These are phyloP conservation scores for Phymastichus coffea DNA, from an alignment of 1,140 invertebrate species.

Conservation along the genomic window DNA sequence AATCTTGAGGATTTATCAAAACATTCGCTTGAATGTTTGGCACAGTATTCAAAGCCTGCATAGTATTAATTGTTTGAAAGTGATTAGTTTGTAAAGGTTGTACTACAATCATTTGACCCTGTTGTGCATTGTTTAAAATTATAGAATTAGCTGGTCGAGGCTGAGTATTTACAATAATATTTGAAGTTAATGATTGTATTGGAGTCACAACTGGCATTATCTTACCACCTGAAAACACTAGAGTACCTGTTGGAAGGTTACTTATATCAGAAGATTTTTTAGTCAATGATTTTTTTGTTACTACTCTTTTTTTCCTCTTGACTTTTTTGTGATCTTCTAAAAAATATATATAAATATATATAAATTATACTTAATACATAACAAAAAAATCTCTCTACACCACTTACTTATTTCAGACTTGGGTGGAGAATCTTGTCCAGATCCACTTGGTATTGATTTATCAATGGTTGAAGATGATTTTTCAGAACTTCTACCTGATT, in stretches of 20 bases:
- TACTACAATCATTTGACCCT: conserved; percentile 55
- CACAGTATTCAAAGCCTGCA: conserved; percentile 47
- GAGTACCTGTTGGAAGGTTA: conserved; percentile 45
- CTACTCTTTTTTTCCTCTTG: conserved; percentile 37
- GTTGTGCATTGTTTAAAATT: conserved; percentile 48
- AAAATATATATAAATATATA: background rate
- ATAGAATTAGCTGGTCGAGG: conserved; percentile 44
- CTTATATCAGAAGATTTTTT: conserved; percentile 38
- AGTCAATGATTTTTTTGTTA: conserved; percentile 33
- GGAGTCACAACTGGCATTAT: conserved; percentile 52
- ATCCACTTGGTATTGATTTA: conserved; percentile 17
- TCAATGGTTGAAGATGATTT: conserved; percentile 19
- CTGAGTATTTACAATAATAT: conserved; percentile 51
- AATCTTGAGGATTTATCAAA: conserved; percentile 47
- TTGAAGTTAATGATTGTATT: conserved; percentile 43
- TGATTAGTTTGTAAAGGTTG: conserved; percentile 47
- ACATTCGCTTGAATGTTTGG: conserved; percentile 45
- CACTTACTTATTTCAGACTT: conserved; percentile 20
- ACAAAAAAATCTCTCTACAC: background rate
- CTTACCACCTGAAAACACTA: conserved; percentile 50
- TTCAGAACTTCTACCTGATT: conserved; percentile 34
- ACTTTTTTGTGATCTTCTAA: conserved; percentile 31
- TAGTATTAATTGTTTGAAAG: conserved; percentile 45
- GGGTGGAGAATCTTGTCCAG: background rate
- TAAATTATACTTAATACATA: background rate